Evolutionary conservation across 2,113 vertebrate species (phyloP), one percentile per base, ranked within the genome.

Genomic region (Percopsis transmontana): DNA sequence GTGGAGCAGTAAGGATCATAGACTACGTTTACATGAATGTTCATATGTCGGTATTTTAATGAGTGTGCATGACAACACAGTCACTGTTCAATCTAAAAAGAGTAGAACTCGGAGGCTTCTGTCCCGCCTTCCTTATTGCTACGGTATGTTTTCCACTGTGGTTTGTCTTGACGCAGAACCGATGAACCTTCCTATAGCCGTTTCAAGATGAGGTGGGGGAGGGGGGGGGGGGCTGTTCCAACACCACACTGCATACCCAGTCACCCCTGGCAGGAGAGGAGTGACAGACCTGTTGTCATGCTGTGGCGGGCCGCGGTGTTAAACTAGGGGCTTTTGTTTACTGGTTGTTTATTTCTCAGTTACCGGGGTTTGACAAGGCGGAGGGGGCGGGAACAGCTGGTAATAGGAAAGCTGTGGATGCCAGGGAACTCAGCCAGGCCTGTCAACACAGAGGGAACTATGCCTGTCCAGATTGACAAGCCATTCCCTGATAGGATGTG

Each of bases 331-430:
- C 66, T 68, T 79, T 87, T 90, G 87, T 89, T 90, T 81, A 88
- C 85, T 75, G 79, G 81, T 84, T 89, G 87, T 87, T 87, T 87
- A 84, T 80, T 86, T 81, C 82, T 81, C 62, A 74, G 82, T 86
- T 77, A 85, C 85, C 58, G 73, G 80, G 81, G 78, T 72, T 68
- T 77, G 71, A 85, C 70, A 56, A 79, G 57, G 65, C 54, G 72
- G 69, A 57, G 48, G 48, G 68, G 66, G 23, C 57, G 78, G 66
- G 72, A 79, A 85, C 81, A 86, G 87, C 85, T 85, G 85, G 81
- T 75, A 71, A 85, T 85, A 79, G 78, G 81, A 76, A 82, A 79
- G 69, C 77, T 12, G 61, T 2, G 57, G 70, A 82, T 83, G 79
- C 86, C 82, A 80, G 72, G 72, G 70, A 85, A 72, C 69, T 56